Evolutionary conservation across 2,113 vertebrate species (phyloP).

Genomic region (Odocoileus virginianus): DNA sequence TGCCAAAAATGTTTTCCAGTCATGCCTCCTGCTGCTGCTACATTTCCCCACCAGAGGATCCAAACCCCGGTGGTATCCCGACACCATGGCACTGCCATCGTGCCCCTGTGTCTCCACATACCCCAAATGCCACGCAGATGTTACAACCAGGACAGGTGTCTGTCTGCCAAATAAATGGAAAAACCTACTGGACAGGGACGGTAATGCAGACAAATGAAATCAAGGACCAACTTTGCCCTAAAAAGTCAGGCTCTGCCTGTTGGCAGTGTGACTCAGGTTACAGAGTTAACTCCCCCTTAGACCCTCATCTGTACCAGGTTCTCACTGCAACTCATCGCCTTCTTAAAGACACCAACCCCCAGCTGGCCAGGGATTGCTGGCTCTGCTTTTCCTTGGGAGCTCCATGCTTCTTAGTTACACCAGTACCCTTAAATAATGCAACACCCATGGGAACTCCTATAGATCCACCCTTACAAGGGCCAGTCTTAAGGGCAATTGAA

Average conservation of each 20-base stretch:
- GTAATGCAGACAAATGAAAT: background rate
- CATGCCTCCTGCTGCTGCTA: accelerated
- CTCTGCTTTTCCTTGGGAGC: background rate
- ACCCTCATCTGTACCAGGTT: accelerated
- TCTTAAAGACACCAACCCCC: background rate
- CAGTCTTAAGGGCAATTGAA: background rate
- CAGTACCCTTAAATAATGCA: background rate
- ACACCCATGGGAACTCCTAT: background rate
- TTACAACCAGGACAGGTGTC: background rate
- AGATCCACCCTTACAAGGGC: background rate
- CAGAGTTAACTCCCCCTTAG: background rate
- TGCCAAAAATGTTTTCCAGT: background rate
- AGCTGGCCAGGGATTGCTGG: background rate
- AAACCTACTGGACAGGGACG: background rate
- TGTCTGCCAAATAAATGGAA: background rate
- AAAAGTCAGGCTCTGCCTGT: background rate
- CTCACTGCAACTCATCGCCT: accelerated
- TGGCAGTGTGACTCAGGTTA: background rate
- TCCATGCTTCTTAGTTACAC: background rate
- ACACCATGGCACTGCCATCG: background rate
- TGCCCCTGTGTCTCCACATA: accelerated
- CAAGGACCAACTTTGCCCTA: accelerated
- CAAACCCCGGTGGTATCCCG: accelerated
- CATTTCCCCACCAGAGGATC: background rate
- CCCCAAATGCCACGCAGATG: background rate